Evolutionary conservation across 2,797 vertebrate species (phyloP), one percentile per base, ranked within the genome.

Genomic region (Rhynchotus rufescens): DNA sequence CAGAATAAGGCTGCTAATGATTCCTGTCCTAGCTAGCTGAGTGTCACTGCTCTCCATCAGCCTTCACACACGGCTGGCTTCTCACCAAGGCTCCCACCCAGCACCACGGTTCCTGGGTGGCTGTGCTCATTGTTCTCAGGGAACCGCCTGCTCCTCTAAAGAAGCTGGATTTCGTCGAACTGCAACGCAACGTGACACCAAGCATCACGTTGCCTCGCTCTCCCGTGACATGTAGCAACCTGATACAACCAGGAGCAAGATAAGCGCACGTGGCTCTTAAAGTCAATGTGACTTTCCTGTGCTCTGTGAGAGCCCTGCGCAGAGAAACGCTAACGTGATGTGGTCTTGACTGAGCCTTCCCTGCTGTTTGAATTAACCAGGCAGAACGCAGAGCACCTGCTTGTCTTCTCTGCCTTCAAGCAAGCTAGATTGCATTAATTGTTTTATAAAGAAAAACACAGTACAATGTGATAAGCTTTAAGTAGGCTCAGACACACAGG

Each of bases 121-220:
- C 15, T 30, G 16, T 57, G 45, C 8, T 64, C 67, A 54, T 44
- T 82, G 82, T 90, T 90, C 80, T 40, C 84, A 84, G 87, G 44
- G 95, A 67, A 87, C 76, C 81, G 80, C 84, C 71, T 89, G 86
- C 91, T 84, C 76, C 89, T 64, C 47, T 1, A 54, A 61, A 71
- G 87, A 47, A 88, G 87, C 45, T 49, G 88, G 8, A 47, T 87
- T 67, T 80, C 76, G 90, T 83, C 81, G 88, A 94, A 54, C 79
- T 61, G 80, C 84, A 59, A 59, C 19, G 90, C 84, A 92, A 59
- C 73, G 88, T 91, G 95, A 89, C 82, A 93, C 86, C 90, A 62
- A 38, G 89, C 80, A 77, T 89, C 86, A 65, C 7, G 2, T 80
- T 92, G 77, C 90, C 77, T 71, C 64, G 0, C 57, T 81, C 64